Conservation (phyloP, 2,113 vertebrate genomes). For the human region GRCh38 chr17:79572501-79573000, state of each 20-base stretch:
- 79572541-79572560: accelerated
- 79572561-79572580: background rate
- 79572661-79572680: too few species aligned
- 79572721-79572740: accelerated
- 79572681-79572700: background rate
- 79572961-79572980: background rate
- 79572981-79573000: accelerated
- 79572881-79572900: background rate
- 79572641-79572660: background rate
- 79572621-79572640: accelerated
- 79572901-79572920: background rate
- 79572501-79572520: background rate
- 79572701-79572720: background rate
- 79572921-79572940: accelerated
- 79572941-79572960: accelerated
- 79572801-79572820: accelerated
- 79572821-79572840: background rate
- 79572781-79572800: background rate
- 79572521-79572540: background rate
- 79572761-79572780: background rate
- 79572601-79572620: background rate
- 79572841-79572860: background rate
- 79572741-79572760: background rate
- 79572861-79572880: background rate
- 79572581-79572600: background rate